Conservation (phyloP, 2,888 invertebrate species). For the Idaea dimidiata region DNA sequence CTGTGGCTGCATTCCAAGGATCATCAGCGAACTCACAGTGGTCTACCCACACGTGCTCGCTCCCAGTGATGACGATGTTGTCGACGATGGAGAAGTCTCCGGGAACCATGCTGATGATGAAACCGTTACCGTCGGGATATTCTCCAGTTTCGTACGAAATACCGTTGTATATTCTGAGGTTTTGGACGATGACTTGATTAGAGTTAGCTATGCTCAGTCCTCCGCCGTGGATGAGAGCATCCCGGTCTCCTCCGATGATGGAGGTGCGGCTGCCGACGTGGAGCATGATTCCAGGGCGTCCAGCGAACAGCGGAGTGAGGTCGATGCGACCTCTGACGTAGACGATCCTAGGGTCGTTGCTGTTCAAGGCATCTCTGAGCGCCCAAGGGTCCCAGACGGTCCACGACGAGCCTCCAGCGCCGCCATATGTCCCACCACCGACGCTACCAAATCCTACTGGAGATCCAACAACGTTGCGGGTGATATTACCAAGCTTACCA, state of each 20-base stretch:
- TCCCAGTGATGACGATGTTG: background rate
- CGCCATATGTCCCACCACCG: slow-evolving; percentile 11
- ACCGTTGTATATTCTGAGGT: slow-evolving; percentile 15
- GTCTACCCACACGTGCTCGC: slow-evolving; percentile 14
- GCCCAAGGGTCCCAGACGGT: slow-evolving; percentile 19
- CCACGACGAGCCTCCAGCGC: slow-evolving; percentile 12
- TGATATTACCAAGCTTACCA: background rate
- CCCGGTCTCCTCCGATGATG: slow-evolving; percentile 12
- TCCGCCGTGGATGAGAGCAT: slow-evolving; percentile 16
- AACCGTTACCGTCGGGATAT: slow-evolving; percentile 15
- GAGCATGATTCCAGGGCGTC: slow-evolving; percentile 12
- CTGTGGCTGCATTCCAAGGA: slow-evolving; percentile 11
- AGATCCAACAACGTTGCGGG: slow-evolving; percentile 6
- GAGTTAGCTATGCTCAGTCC: slow-evolving; percentile 4
- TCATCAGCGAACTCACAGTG: slow-evolving; percentile 21
- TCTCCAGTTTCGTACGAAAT: slow-evolving; percentile 15
- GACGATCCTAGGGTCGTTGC: slow-evolving; percentile 9
- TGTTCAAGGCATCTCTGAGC: slow-evolving; percentile 11
- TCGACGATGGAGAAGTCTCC: slow-evolving; percentile 14
- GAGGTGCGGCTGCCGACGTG: slow-evolving; percentile 11
- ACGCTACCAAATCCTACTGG: slow-evolving; percentile 9
- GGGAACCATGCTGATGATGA: slow-evolving; percentile 9
- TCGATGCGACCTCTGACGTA: slow-evolving; percentile 15
- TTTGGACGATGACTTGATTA: slow-evolving; percentile 11
- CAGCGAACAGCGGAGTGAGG: slow-evolving; percentile 13